Conservation (phyloP, 2,888 invertebrate genomes). For the Sinotaia quadrata region DNA sequence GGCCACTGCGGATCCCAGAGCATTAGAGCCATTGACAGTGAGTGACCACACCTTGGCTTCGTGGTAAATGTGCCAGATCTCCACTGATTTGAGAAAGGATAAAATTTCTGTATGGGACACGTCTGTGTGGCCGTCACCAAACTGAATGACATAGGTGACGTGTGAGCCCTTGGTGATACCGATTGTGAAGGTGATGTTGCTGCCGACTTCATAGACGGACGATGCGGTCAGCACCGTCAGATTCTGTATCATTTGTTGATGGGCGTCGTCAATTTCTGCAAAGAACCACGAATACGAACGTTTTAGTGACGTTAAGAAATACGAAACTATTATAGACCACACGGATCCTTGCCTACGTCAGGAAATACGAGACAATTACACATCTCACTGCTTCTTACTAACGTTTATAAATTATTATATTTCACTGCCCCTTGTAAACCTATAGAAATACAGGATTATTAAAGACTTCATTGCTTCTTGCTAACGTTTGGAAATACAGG, state of each 20-base stretch:
- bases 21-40: slow-evolving; percentile 40
- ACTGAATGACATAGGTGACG: slow-evolving; percentile 40
- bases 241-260: slow-evolving; percentile 42
- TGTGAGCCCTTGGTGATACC: slow-evolving; percentile 47
- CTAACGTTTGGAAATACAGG: no score
- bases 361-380: no score
- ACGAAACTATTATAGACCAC: no score
- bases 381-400: no score
- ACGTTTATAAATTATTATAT: no score
- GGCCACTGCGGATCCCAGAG: slow-evolving; percentile 27
- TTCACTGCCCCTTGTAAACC: no score
- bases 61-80: slow-evolving; percentile 39
- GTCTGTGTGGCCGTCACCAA: slow-evolving; percentile 42
- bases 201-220: slow-evolving; percentile 32
- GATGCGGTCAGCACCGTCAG: slow-evolving; percentile 27
- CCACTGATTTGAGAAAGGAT: slow-evolving; percentile 37
- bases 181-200: slow-evolving; percentile 35
- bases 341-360: no score
- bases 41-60: slow-evolving; percentile 36
- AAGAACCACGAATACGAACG: slow-evolving; percentile 2
- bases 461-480: no score
- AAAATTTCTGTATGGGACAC: slow-evolving; percentile 35
- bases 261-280: slow-evolving; percentile 43
- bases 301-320: not conserved
- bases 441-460: no score